phyloP scores from a whole-genome alignment of 2,797 vertebrate species.

The Semotilus atromaculatus region DNA sequence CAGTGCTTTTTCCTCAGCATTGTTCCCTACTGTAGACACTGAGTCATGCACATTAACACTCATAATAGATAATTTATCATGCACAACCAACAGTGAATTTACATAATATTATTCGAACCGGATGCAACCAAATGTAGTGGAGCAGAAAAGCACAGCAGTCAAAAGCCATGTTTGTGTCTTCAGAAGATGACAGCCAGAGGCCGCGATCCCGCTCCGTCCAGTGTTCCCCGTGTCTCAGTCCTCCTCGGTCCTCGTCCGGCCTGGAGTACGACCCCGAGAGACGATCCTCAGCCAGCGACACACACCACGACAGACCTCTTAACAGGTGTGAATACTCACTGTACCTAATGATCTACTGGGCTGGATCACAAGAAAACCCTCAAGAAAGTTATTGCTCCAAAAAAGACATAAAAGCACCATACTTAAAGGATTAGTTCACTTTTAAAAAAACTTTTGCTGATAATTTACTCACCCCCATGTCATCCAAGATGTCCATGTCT shows the following conservation, averaged over 20 bases:
- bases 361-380: neutral
- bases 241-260: conserved; percentile 80
- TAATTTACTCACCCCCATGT: too few relatives aligned
- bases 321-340: conserved; percentile 67
- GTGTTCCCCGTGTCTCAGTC: conserved; percentile 88
- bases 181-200: conserved; percentile 78
- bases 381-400: neutral
- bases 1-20: neutral
- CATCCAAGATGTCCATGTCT: too few relatives aligned
- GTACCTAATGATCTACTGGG: neutral
- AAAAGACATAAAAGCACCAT: neutral
- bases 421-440: too few relatives aligned
- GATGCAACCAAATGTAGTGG: neutral
- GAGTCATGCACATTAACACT: neutral
- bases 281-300: conserved; percentile 67
- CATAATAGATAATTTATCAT: conserved; percentile 4
- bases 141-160: conserved; percentile 2
- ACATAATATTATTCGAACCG: neutral
- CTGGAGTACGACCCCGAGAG: conserved; percentile 73
- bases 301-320: conserved; percentile 69
- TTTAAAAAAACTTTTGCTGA: too few relatives aligned
- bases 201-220: conserved; percentile 87
- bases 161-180: conserved; percentile 39
- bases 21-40: neutral
- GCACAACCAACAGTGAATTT: conserved; percentile 2